Conservation (phyloP, 2,888 invertebrate species). For the Siphonodentalium dalli region DNA sequence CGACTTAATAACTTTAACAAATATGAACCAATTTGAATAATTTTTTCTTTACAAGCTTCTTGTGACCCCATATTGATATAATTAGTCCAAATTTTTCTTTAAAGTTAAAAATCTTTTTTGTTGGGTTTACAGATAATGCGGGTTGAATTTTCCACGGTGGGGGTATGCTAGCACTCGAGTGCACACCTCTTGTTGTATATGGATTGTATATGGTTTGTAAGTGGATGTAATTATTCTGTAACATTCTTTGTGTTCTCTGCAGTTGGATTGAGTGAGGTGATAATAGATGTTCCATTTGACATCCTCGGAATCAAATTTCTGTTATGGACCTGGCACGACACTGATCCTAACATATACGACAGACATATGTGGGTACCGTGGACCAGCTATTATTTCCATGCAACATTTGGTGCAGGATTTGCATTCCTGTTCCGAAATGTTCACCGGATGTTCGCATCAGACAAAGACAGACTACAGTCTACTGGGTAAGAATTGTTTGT, state of each 20-base stretch:
- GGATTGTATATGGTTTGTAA: neutral
- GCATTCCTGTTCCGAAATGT: conserved; percentile 74
- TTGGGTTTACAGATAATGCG: too few species aligned
- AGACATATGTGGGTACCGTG: conserved; percentile 84
- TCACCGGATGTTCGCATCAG: conserved; percentile 68
- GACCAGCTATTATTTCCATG: conserved; percentile 85
- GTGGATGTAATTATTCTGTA: neutral
- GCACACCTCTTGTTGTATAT: too few species aligned
- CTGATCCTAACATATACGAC: conserved; percentile 71
- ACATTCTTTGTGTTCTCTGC: conserved; percentile 26
- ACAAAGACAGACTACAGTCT: conserved; percentile 71
- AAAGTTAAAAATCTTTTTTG: too few species aligned
- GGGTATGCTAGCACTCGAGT: too few species aligned
- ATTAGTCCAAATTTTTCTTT: too few species aligned
- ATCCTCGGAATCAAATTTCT: conserved; percentile 79
- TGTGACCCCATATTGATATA: too few species aligned
- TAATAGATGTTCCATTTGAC: conserved; percentile 82
- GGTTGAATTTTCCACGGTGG: too few species aligned
- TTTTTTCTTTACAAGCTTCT: too few species aligned
- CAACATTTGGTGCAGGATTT: conserved; percentile 77
- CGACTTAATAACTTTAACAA: too few species aligned
- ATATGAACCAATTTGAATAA: too few species aligned
- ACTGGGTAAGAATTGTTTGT: conserved; percentile 67
- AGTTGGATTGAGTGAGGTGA: conserved; percentile 76
- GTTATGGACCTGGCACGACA: conserved; percentile 84